These are phyloP conservation scores for Cuniculus paca DNA, from an alignment of 2,797 vertebrate genomes.

Conservation along the genomic window DNA sequence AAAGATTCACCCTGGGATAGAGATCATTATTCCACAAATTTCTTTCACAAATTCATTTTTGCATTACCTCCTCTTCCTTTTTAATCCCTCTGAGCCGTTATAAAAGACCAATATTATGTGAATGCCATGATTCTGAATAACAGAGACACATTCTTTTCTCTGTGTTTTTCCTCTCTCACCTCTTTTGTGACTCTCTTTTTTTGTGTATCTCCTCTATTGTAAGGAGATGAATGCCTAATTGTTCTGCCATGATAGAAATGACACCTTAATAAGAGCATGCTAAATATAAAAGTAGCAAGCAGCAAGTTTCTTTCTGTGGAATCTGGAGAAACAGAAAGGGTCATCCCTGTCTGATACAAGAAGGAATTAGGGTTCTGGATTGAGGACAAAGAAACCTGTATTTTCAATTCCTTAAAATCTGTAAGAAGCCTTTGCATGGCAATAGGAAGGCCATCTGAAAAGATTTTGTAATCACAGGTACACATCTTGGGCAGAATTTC, in stretches of 20 bases:
- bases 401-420: slow-evolving; percentile 1
- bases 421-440: slow-evolving; percentile 63
- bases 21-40: not conserved
- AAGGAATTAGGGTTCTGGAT: not conserved
- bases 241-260: slow-evolving; percentile 69
- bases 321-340: slow-evolving; percentile 61
- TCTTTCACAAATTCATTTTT: slow-evolving; percentile 40
- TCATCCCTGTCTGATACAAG: not conserved
- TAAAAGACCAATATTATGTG: slow-evolving; percentile 49
- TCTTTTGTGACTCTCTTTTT: slow-evolving; percentile 46
- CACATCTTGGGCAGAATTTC: not conserved
- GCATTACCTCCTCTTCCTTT: not conserved
- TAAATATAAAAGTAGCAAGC: slow-evolving; percentile 61
- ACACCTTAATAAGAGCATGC: slow-evolving; percentile 49
- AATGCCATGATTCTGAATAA: slow-evolving; percentile 69
- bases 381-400: not conserved
- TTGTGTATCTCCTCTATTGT: slow-evolving; percentile 74
- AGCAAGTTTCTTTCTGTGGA: slow-evolving; percentile 57
- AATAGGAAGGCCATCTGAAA: not conserved
- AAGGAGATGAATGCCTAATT: slow-evolving; percentile 72
- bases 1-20: not conserved
- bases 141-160: not conserved
- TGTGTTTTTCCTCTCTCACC: slow-evolving; percentile 42
- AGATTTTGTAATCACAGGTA: not conserved
- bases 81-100: not conserved